Conservation (phyloP, 1,140 invertebrate genomes). For the Aphidius ervi region DNA sequence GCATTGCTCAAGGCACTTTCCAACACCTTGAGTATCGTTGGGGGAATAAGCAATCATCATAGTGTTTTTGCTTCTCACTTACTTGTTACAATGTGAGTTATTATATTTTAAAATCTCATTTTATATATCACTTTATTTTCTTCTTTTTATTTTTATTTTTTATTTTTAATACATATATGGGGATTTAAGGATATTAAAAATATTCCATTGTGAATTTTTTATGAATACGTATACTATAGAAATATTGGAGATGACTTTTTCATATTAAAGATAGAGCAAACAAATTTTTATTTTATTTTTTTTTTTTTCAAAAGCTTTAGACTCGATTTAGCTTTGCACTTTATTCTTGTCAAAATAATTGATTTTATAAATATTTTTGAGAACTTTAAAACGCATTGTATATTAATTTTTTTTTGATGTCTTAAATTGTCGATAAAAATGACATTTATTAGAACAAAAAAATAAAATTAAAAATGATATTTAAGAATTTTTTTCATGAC, state of each 20-base stretch:
- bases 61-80: constrained; percentile 44
- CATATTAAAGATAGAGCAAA: too few relatives aligned
- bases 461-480: too few relatives aligned
- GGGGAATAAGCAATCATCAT: constrained; percentile 42
- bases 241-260: too few relatives aligned
- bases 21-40: constrained; percentile 48
- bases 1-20: constrained; percentile 76
- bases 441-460: too few relatives aligned
- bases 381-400: too few relatives aligned
- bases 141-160: too few relatives aligned
- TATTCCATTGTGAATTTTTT: neutral
- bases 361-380: neutral
- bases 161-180: too few relatives aligned
- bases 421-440: too few relatives aligned
- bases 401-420: too few relatives aligned
- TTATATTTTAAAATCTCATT: neutral
- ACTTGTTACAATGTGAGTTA: constrained; percentile 42
- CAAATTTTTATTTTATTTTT: neutral
- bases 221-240: too few relatives aligned
- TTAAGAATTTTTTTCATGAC: too few relatives aligned
- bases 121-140: too few relatives aligned
- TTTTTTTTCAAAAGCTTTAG: neutral
- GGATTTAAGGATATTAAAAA: neutral
- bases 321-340: neutral
- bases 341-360: neutral